These are phyloP conservation scores for Mesoclemmys tuberculata DNA, from an alignment of 2,113 vertebrate species.

Conservation along the genomic window DNA sequence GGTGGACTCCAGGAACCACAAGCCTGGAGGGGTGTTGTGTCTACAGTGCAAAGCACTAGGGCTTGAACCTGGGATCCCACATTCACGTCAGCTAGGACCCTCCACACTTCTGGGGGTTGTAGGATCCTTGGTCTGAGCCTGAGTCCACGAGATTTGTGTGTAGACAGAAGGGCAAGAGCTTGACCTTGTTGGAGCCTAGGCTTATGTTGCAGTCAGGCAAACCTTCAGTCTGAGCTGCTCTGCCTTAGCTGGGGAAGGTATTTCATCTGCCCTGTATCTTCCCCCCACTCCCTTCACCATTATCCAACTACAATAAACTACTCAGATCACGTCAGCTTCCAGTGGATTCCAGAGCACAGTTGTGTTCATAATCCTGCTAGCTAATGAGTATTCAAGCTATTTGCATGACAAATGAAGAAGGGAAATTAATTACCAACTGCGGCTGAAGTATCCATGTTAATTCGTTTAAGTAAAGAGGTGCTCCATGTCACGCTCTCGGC, in stretches of 20 bases:
- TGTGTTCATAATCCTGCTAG: not conserved
- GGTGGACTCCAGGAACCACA: not conserved
- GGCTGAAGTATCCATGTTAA: constrained; percentile 20
- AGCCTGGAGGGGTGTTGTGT: not conserved
- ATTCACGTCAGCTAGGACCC: not conserved
- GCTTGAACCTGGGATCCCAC: not conserved
- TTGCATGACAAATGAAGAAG: constrained; percentile 51
- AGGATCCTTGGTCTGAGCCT: not conserved
- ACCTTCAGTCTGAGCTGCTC: not conserved
- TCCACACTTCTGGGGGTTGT: not conserved
- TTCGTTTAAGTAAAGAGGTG: not conserved
- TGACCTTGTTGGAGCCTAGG: not conserved
- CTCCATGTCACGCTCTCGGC: not conserved
- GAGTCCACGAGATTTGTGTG: not conserved
- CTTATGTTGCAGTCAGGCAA: not conserved
- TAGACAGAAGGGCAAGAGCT: not conserved
- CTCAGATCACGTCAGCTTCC: not conserved
- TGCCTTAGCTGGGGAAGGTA: not conserved
- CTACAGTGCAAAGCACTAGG: not conserved
- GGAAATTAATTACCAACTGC: constrained; percentile 46
- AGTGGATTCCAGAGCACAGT: not conserved
- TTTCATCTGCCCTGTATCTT: not conserved
- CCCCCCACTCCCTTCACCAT: not conserved
- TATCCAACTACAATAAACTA: constrained; percentile 59
- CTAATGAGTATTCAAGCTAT: constrained; percentile 21